Conservation (phyloP, 2,797 vertebrate genomes). For the Pseudochirops corinnae region DNA sequence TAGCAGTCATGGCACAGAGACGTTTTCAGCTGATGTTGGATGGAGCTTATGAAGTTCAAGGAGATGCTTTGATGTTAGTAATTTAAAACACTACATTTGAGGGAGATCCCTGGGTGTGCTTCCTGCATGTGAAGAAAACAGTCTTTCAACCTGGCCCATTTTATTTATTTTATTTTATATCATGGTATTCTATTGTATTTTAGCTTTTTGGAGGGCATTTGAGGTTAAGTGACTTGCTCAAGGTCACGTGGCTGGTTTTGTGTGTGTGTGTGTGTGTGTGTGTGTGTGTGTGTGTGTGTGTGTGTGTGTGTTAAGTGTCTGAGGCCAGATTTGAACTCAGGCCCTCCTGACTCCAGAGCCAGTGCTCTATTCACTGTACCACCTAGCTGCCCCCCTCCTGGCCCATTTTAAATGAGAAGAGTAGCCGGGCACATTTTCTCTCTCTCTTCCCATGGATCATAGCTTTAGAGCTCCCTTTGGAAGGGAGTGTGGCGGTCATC, state of each 20-base stretch:
- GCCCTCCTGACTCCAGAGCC: too few relatives aligned
- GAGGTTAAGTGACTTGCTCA: too few relatives aligned
- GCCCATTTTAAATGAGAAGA: not conserved
- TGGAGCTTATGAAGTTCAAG: slow-evolving; percentile 8
- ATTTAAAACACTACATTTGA: not conserved
- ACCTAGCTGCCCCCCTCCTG: too few relatives aligned
- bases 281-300: too few relatives aligned
- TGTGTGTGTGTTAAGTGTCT: too few relatives aligned
- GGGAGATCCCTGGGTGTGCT: not conserved
- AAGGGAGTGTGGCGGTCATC: not conserved
- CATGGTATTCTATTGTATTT: too few relatives aligned
- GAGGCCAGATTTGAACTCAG: too few relatives aligned
- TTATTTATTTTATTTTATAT: not conserved
- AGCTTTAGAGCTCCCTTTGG: not conserved
- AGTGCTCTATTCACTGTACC: too few relatives aligned
- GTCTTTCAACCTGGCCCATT: not conserved
- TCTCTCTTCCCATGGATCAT: not conserved
- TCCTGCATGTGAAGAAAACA: not conserved
- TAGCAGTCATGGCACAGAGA: not conserved
- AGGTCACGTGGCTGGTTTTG: too few relatives aligned
- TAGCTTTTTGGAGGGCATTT: too few relatives aligned
- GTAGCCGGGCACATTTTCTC: not conserved
- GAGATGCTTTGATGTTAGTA: not conserved
- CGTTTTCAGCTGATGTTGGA: slow-evolving; percentile 28
- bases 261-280: too few relatives aligned